These are phyloP conservation scores for Oryctolagus cuniculus DNA, from an alignment of 2,113 vertebrate genomes.

Conservation along the genomic window DNA sequence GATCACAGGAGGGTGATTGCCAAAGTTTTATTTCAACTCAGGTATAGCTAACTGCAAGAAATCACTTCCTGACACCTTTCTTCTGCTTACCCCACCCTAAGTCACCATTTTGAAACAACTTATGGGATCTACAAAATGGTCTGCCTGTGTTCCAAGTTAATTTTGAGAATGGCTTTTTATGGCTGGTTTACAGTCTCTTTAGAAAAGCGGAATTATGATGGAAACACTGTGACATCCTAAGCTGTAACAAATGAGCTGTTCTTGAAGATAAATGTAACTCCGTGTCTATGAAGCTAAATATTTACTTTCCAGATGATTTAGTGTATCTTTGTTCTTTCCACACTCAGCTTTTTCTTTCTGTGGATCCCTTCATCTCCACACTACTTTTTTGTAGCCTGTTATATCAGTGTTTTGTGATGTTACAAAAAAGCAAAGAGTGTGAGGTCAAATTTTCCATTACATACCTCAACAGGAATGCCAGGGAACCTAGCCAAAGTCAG, in stretches of 20 bases:
- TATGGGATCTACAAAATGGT: conserved; percentile 51
- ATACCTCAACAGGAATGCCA: conserved; percentile 88
- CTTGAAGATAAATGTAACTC: conserved; percentile 79
- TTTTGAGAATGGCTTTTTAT: conserved; percentile 77
- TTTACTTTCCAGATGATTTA: conserved; percentile 86
- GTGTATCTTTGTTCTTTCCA: conserved; percentile 80
- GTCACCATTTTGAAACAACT: conserved; percentile 66
- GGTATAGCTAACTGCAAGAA: conserved; percentile 68
- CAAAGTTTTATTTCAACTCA: conserved; percentile 71
- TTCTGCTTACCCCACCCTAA: conserved; percentile 56
- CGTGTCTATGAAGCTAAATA: conserved; percentile 83
- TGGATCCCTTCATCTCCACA: conserved; percentile 80
- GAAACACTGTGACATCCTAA: conserved; percentile 81
- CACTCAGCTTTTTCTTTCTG: conserved; percentile 79
- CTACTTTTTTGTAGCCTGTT: conserved; percentile 83
- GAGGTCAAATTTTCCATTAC: conserved; percentile 91
- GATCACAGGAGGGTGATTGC: conserved; percentile 65
- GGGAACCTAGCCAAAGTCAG: conserved; percentile 89
- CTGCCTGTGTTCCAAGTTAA: conserved; percentile 75
- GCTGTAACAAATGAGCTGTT: conserved; percentile 81
- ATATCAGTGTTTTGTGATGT: conserved; percentile 88
- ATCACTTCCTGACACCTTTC: conserved; percentile 73
- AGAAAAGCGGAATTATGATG: conserved; percentile 62
- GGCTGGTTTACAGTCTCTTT: conserved; percentile 68
- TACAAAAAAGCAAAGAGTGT: conserved; percentile 87